These are phyloP conservation scores for Harpegnathos saltator DNA, from an alignment of 1,140 invertebrate genomes.

Conservation along the genomic window DNA sequence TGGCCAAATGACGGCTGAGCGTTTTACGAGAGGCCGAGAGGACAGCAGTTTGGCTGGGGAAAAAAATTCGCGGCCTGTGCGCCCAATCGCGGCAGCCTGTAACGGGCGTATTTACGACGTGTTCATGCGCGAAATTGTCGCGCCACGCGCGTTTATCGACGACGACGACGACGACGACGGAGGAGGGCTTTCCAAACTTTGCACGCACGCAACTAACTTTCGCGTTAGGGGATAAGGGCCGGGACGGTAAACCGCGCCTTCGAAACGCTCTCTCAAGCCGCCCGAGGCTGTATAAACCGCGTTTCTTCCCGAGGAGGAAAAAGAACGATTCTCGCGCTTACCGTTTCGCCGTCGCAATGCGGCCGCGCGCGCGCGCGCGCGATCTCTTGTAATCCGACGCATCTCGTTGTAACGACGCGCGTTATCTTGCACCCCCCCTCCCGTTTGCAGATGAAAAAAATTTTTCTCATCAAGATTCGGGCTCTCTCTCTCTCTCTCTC, in stretches of 20 bases:
- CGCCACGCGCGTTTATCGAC: constrained; percentile 5
- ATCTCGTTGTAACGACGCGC: background rate
- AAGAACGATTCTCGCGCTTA: too few species aligned
- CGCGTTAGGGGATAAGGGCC: constrained; percentile 21
- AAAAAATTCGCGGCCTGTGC: background rate
- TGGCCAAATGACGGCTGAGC: constrained; percentile 17
- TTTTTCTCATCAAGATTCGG: constrained; percentile 12
- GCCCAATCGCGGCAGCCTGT: constrained; percentile 1
- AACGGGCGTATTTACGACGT: background rate
- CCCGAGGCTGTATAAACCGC: constrained; percentile 5
- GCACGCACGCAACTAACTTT: constrained; percentile 21
- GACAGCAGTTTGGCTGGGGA: background rate
- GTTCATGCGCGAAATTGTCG: constrained; percentile 1
- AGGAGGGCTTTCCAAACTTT: constrained; percentile 2
- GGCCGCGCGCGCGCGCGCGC: too few species aligned
- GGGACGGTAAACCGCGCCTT: background rate
- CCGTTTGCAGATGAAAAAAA: background rate
- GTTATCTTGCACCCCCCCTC: background rate
- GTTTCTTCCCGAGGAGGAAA: constrained; percentile 18
- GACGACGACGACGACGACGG: too few species aligned
- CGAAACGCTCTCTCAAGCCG: background rate
- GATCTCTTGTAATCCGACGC: too few species aligned
- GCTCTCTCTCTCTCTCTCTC: too few species aligned
- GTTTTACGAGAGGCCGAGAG: constrained; percentile 43
- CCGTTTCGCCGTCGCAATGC: too few species aligned